Evolutionary conservation across 1,140 invertebrate species (phyloP), one percentile per base, ranked within the genome.

Genomic region (Asobara japonica): DNA sequence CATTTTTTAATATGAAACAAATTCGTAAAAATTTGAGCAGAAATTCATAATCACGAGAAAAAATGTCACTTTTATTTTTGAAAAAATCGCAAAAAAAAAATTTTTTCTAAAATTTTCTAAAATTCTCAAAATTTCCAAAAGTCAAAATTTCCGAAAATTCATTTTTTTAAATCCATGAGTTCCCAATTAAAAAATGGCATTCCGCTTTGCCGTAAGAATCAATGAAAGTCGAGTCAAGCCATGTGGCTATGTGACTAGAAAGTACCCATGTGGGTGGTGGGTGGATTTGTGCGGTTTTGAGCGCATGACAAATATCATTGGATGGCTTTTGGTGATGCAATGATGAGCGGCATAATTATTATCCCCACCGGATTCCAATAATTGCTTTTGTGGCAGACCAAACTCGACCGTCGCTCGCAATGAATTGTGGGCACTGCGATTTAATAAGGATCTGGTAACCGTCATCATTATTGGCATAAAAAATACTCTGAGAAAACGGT

Each of bases 261-360:
- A 11, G 11, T 25, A 25, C 25, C 16, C 22, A 10, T 36, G 31
- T 5, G 6, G 51, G 22, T 1, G 41, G 41, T 4, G 16, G 3
- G 16, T 13, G 16, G 10, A 41, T 56, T 56, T 3, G 22, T 56
- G 51, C 22, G 51, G 51, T 56, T 56, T 56, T 13, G 22, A 56
- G 20, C 25, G 22, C 20, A 56, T 56, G 51, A 56, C 22, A 27
- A 56, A 56, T 56, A 56, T 56, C 51, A 27, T 56, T 56, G 51
- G 22, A 56, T 56, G 51, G 51, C 22, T 56, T 56, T 56, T 56
- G 51, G 22, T 56, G 51, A 56, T 56, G 20, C 51, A 56, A 69
- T 71, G 69, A 71, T 71, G 69, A 71, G 69, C 61, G 27, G 56
- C 69, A 71, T 71, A 71, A 71, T 71, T 71, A 71, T 65, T 65